These are phyloP conservation scores for Volucella inflata DNA, from an alignment of 2,888 invertebrate genomes.

Conservation along the genomic window DNA sequence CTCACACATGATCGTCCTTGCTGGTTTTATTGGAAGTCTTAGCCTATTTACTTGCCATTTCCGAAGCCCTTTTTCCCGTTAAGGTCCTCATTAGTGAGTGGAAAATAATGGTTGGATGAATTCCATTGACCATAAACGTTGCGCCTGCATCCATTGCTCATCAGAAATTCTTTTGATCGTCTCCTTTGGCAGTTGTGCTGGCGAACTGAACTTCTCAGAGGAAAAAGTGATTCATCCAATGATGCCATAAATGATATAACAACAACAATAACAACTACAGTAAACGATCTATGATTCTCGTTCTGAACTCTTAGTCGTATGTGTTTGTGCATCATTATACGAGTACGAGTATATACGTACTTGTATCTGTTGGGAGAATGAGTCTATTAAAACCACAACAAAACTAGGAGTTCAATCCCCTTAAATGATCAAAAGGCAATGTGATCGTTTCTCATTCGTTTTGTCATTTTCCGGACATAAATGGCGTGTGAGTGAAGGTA, in stretches of 20 bases:
- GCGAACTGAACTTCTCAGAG: slow-evolving; percentile 28
- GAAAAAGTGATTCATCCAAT: slow-evolving; percentile 73
- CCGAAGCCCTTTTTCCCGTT: slow-evolving; percentile 70
- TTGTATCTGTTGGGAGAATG: slow-evolving; percentile 43
- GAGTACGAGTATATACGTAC: too few relatives aligned
- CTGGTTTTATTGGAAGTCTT: slow-evolving; percentile 62
- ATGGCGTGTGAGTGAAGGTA: slow-evolving; percentile 34
- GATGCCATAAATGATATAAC: slow-evolving; percentile 54
- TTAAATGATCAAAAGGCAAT: slow-evolving; percentile 49
- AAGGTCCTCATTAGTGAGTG: slow-evolving; percentile 75
- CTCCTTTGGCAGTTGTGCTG: slow-evolving; percentile 17
- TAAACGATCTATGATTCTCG: slow-evolving; percentile 62
- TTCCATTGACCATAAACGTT: slow-evolving; percentile 73
- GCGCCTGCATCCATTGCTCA: slow-evolving; percentile 68
- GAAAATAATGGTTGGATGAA: slow-evolving; percentile 68
- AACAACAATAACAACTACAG: slow-evolving; percentile 32
- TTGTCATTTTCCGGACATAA: slow-evolving; percentile 53
- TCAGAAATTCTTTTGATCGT: slow-evolving; percentile 75
- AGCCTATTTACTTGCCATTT: slow-evolving; percentile 64
- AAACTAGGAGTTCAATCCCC: slow-evolving; percentile 70
- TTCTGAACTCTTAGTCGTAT: too few relatives aligned
- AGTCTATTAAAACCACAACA: slow-evolving; percentile 69
- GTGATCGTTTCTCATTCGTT: slow-evolving; percentile 31
- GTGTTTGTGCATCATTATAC: too few relatives aligned
- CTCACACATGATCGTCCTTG: slow-evolving; percentile 75